Evolutionary conservation across 2,113 vertebrate genomes (phyloP).

Genomic region (Azemiops feae): DNA sequence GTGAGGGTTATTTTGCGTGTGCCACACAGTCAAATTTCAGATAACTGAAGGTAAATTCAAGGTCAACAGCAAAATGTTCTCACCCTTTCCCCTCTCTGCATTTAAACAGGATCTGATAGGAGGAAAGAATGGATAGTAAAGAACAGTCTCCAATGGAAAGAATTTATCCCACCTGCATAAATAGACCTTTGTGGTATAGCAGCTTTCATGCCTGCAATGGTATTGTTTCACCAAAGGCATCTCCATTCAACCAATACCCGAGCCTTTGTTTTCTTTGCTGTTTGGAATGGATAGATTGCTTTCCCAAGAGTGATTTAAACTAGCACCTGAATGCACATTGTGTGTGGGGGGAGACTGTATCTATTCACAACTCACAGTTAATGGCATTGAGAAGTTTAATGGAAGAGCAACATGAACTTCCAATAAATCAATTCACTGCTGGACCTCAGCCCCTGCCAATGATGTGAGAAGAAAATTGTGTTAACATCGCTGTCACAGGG

Average conservation of each 20-base stretch:
- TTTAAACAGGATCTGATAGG: constrained; percentile 61
- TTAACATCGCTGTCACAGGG: not conserved
- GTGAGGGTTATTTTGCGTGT: constrained; percentile 49
- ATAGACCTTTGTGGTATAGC: constrained; percentile 43
- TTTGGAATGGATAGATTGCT: constrained; percentile 9
- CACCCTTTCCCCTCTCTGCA: constrained; percentile 41
- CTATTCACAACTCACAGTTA: constrained; percentile 8
- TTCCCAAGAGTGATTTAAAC: constrained; percentile 32
- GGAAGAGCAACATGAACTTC: constrained; percentile 19
- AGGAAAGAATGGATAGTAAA: constrained; percentile 61
- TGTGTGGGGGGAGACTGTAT: constrained; percentile 1
- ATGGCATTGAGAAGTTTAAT: not conserved
- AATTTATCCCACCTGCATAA: constrained; percentile 64
- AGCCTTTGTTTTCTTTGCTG: constrained; percentile 41
- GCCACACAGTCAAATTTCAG: constrained; percentile 58
- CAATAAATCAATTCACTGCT: not conserved
- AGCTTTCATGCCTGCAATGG: constrained; percentile 6
- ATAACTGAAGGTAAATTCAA: constrained; percentile 55
- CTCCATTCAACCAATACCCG: constrained; percentile 25
- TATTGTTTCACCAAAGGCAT: constrained; percentile 47
- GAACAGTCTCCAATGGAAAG: constrained; percentile 53
- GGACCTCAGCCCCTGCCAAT: constrained; percentile 8
- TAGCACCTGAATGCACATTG: constrained; percentile 2
- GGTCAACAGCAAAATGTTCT: constrained; percentile 49
- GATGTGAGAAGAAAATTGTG: not conserved